A percentile compares a stretch with the other conserved stretches of the same genome.
Evolutionary conservation across 2,113 vertebrate species (phyloP).

Genomic region (Corydoras maculifer): DNA sequence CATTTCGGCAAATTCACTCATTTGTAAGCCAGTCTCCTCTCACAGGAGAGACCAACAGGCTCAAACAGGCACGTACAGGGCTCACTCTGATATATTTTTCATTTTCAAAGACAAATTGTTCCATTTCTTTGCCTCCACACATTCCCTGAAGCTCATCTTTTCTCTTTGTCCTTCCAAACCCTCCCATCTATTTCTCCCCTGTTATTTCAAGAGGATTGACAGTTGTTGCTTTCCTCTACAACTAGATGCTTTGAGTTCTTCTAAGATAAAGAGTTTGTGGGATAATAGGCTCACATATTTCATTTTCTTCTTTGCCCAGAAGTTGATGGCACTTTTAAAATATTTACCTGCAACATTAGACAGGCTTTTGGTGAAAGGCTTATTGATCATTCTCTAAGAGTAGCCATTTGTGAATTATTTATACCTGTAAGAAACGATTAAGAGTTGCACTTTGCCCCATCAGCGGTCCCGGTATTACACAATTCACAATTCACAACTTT

Average conservation of each 20-base stretch:
- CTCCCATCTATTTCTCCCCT: slow-evolving; percentile 16
- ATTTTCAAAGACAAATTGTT: slow-evolving; percentile 47
- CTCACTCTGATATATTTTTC: slow-evolving; percentile 40
- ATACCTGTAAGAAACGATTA: slow-evolving; percentile 20
- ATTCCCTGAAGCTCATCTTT: slow-evolving; percentile 16
- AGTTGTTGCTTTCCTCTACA: slow-evolving; percentile 24
- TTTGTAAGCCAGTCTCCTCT: slow-evolving; percentile 13
- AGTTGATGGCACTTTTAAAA: neutral
- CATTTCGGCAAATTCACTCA: neutral
- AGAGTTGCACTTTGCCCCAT: neutral
- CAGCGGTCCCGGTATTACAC: too few relatives aligned
- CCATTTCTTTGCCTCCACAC: slow-evolving; percentile 34
- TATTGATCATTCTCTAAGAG: neutral
- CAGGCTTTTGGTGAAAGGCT: neutral
- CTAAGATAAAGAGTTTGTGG: slow-evolving; percentile 4
- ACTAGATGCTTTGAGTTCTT: slow-evolving; percentile 15
- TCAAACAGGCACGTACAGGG: slow-evolving; percentile 16
- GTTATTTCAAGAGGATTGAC: slow-evolving; percentile 30
- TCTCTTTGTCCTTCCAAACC: slow-evolving; percentile 9
- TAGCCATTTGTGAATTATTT: slow-evolving; percentile 24
- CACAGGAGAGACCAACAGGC: slow-evolving; percentile 19
- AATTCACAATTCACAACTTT: too few relatives aligned
- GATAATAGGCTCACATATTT: neutral
- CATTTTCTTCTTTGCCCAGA: neutral
- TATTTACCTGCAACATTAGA: slow-evolving; percentile 10